Evolutionary conservation across 2,888 invertebrate genomes (phyloP), one percentile per base, ranked within the genome.

Genomic region (Piscicola geometra): DNA sequence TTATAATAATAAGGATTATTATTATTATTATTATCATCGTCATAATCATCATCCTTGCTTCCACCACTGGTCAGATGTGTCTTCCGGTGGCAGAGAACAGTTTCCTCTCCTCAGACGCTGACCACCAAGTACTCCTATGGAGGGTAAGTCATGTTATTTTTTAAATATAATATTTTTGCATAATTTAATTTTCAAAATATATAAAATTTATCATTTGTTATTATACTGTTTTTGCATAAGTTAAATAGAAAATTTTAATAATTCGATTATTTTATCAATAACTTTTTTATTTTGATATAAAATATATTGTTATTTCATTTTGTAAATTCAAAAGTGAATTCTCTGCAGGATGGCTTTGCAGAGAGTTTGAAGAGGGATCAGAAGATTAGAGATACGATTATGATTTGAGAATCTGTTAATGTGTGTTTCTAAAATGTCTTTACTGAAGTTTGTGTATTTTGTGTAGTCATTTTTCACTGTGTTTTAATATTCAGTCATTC

Each of bases 341-440:
- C 25, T n/a, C 32, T 18, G 3, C 36, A 69, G 69, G 69, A 69
- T 36, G 69, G 69, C n/a, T 69, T 69, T 36, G 36, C 69, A 25
- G 69, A 69, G 33, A 41, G 36, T 25, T 5, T 69, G 69, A 36
- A n/a, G 25, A 21, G n/a, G 33, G 25, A 69, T 47, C 21, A 69
- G 21, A 47, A 69, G 28, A 21, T 69, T 21, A 35, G 36, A n/a
- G 69, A 69, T n/a, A 25, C 36, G 41, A n/a, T n/a, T n/a, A n/a
- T n/a, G n/a, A n/a, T n/a, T n/a, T n/a, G n/a, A n/a, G n/a, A n/a
- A n/a, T n/a, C n/a, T n/a, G n/a, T n/a, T n/a, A n/a, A n/a, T n/a
- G n/a, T n/a, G n/a, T n/a, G n/a, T n/a, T n/a, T n/a, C n/a, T n/a
- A n/a, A n/a, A n/a, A n/a, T n/a, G n/a, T n/a, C n/a, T n/a, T n/a